Evolutionary conservation across 2,113 vertebrate genomes (phyloP), one percentile per base, ranked within the genome.

Genomic region (Perca flavescens): DNA sequence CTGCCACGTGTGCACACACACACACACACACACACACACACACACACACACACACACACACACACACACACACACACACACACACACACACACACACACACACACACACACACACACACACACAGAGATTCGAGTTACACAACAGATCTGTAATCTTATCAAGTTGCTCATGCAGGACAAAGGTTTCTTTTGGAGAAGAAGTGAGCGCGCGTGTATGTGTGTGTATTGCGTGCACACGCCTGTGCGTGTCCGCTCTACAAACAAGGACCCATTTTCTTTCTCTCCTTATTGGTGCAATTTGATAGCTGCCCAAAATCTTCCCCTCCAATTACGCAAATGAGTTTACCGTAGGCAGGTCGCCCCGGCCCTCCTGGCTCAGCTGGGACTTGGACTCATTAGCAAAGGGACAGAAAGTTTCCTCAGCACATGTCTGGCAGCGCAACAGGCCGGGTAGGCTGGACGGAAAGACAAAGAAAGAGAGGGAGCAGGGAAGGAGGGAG

Each of bases 271-370:
- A 7, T 75, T 90, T 88, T 89, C 67, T 76, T 80, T 81, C 47
- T 50, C 13, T 4, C 40, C 10, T 74, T 83, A 71, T 89, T 5
- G 25, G 52, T 85, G 74, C 62, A 57, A 36, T 88, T 80, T 88
- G 74, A 83, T 76, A 68, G 71, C 65, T 9, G 83, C 54, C 63
- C 71, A 89, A 89, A 43, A 88, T 83, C 71, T 80, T 79, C 60
- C 60, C 72, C 54, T 82, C 89, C 80, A 88, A 90, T 93, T 90
- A 93, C 86, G 3, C 84, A 88, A 89, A 91, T 90, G 77, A 89
- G 87, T 74, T 78, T 82, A 17, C 22, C 49, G 74, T 83, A 64
- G 85, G 66, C 50, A 80, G 65, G 60, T 58, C 25, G 4, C 9
- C 62, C 50, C 50, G 34, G 4, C 6, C 62, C 50, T 60, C 62